These are phyloP conservation scores for Papilio protenor DNA, from an alignment of 2,888 invertebrate genomes.

Conservation along the genomic window DNA sequence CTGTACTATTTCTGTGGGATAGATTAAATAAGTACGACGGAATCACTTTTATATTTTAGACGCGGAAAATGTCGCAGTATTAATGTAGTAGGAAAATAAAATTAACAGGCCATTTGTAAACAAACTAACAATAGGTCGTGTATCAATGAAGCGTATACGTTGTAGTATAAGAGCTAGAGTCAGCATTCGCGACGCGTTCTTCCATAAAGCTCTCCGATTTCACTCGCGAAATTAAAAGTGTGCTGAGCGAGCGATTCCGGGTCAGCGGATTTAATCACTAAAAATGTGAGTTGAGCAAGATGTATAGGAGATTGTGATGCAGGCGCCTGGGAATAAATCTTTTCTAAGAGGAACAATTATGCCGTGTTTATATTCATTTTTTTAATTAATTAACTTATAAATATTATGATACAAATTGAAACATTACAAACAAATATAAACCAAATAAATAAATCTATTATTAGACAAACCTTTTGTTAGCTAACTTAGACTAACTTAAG, in stretches of 20 bases:
- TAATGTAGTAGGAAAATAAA: slow-evolving; percentile 25
- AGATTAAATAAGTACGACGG: too few species aligned
- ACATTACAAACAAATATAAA: too few species aligned
- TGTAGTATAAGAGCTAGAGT: slow-evolving; percentile 25
- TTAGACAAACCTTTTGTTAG: too few species aligned
- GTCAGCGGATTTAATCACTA: slow-evolving; percentile 41
- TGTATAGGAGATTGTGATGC: slow-evolving; percentile 1
- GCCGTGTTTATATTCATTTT: neutral
- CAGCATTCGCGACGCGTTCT: slow-evolving; percentile 18
- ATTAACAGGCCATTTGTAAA: slow-evolving; percentile 40
- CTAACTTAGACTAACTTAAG: too few species aligned
- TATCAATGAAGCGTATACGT: slow-evolving; percentile 31
- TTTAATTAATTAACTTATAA: neutral
- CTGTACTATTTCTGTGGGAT: too few species aligned
- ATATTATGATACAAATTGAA: neutral
- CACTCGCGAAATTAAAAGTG: slow-evolving; percentile 45
- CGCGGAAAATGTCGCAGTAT: neutral
- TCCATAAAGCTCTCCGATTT: slow-evolving; percentile 36
- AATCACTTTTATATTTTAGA: neutral
- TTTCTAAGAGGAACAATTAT: neutral
- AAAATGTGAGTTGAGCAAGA: slow-evolving; percentile 32
- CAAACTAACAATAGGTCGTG: slow-evolving; percentile 27
- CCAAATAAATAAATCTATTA: too few species aligned
- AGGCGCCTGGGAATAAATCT: slow-evolving; percentile 18
- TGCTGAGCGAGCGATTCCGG: slow-evolving; percentile 26